These are phyloP conservation scores for Leptinotarsa defecta DNA, from an alignment of 1,140 invertebrate genomes.

Conservation along the genomic window DNA sequence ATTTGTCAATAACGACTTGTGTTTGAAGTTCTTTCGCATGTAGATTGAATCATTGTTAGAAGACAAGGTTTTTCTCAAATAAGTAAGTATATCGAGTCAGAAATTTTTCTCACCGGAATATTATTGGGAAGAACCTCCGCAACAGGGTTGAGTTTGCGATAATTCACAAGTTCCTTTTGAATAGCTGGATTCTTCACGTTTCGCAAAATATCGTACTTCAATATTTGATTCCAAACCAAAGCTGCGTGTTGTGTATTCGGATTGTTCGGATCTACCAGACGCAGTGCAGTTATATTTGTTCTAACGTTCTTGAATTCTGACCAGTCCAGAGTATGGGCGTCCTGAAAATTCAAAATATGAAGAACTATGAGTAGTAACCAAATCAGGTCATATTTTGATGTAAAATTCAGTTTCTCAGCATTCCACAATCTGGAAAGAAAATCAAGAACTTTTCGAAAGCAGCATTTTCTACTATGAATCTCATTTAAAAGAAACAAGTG, in stretches of 20 bases:
- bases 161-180: not conserved
- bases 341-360: conserved; percentile 54
- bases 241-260: conserved; percentile 49
- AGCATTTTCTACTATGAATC: too few species aligned
- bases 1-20: too few species aligned
- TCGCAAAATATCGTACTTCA: conserved; percentile 36
- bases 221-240: conserved; percentile 57
- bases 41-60: too few species aligned
- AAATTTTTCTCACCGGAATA: not conserved
- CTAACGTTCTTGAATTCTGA: conserved; percentile 66
- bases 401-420: too few species aligned
- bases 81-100: too few species aligned
- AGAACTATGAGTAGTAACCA: too few species aligned
- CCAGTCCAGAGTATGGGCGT: conserved; percentile 74
- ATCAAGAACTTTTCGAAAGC: too few species aligned
- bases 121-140: not conserved
- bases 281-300: conserved; percentile 76
- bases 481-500: too few species aligned
- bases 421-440: too few species aligned
- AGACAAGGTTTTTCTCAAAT: too few species aligned
- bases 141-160: not conserved
- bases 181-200: not conserved
- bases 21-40: too few species aligned
- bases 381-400: too few species aligned
- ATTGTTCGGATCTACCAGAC: conserved; percentile 70